A percentile compares a stretch with the other conserved stretches of the same genome.
phyloP scores from a whole-genome alignment of 2,113 vertebrate species.

The Cyprinus carpio region DNA sequence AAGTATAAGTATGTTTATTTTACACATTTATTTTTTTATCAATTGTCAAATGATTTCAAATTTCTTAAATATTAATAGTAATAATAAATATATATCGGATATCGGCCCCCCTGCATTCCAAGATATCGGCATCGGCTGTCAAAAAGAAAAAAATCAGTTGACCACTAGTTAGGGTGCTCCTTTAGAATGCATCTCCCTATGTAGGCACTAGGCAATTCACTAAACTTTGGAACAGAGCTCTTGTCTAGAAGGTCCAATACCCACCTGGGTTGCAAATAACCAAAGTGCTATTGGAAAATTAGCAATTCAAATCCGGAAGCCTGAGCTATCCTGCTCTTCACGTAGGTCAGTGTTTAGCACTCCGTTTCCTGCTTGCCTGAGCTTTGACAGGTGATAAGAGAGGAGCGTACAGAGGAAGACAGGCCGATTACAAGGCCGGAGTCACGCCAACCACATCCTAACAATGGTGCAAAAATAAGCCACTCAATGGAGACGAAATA shows the following conservation, averaged over 20 bases:
- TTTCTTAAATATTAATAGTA: no score
- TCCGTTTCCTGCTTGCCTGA: slow-evolving; percentile 45
- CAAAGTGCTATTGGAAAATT: slow-evolving; percentile 45
- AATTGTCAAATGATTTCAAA: no score
- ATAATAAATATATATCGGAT: no score
- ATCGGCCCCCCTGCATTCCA: no score
- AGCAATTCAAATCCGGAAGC: slow-evolving; percentile 34
- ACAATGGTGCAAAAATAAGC: slow-evolving; percentile 48
- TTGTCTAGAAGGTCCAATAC: slow-evolving; percentile 19
- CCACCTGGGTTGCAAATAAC: slow-evolving; percentile 14
- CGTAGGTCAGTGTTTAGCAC: slow-evolving; percentile 43
- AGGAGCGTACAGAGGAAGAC: slow-evolving; percentile 51
- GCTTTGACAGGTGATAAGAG: slow-evolving; percentile 56
- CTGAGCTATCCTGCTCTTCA: slow-evolving; percentile 30
- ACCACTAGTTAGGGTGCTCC: neutral
- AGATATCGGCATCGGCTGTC: no score
- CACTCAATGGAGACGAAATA: neutral
- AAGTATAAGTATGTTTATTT: no score
- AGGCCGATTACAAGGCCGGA: slow-evolving; percentile 49
- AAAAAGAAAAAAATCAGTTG: no score
- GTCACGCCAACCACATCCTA: slow-evolving; percentile 39
- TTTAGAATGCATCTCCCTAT: neutral
- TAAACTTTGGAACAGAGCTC: neutral
- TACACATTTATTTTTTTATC: no score
- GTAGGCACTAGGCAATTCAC: neutral